Evolutionary conservation across 2,797 vertebrate genomes (phyloP).

Genomic region (Champsocephalus esox): DNA sequence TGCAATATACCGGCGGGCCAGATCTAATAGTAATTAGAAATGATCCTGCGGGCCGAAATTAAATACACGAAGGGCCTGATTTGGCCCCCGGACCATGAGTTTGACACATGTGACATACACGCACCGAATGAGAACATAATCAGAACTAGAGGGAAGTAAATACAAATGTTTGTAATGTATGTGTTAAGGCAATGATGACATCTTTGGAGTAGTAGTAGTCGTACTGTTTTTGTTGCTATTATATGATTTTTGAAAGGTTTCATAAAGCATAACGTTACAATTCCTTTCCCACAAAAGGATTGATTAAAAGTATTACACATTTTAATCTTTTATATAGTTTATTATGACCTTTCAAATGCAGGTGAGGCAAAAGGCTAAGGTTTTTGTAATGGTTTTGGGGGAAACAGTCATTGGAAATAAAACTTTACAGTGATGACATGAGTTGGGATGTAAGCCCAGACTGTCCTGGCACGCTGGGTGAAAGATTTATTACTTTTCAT

Average conservation of each 20-base stretch:
- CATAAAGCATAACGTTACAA: rapidly evolving
- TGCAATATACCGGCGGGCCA: no score
- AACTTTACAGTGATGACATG: not conserved
- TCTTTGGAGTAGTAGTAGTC: not conserved
- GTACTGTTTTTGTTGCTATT: not conserved
- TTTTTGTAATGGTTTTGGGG: not conserved
- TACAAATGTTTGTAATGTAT: not conserved
- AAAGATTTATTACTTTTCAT: not conserved
- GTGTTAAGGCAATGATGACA: slow-evolving; percentile 14
- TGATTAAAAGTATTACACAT: not conserved
- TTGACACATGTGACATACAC: not conserved
- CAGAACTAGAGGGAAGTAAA: slow-evolving; percentile 24
- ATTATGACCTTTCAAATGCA: not conserved
- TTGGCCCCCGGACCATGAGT: no score
- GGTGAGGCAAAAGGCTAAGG: not conserved
- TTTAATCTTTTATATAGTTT: not conserved
- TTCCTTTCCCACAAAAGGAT: not conserved
- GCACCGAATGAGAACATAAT: slow-evolving; percentile 7
- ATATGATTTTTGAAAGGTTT: not conserved
- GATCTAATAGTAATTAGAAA: no score
- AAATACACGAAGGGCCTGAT: no score
- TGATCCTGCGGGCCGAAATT: no score
- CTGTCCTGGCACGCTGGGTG: not conserved
- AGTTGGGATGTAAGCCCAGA: slow-evolving; percentile 5
- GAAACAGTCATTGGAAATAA: not conserved